phyloP scores from a whole-genome alignment of 1,140 invertebrate genomes.

The Meloidogyne exigua region DNA sequence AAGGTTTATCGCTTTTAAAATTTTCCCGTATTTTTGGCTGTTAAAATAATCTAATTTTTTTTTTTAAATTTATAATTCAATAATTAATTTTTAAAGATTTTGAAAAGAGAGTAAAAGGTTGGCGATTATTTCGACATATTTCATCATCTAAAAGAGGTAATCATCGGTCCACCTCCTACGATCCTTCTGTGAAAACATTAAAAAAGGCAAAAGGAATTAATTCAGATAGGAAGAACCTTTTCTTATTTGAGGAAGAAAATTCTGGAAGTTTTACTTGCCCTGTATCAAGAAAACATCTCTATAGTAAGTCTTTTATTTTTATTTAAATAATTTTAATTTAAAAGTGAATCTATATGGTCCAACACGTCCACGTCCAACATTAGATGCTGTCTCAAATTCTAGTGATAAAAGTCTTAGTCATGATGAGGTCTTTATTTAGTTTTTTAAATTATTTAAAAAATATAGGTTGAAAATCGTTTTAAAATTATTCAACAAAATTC shows the following conservation, averaged over 20 bases:
- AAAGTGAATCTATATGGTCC: conserved; percentile 23
- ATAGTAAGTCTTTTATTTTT: conserved; percentile 29
- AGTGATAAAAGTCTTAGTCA: conserved; percentile 24
- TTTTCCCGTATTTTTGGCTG: no score
- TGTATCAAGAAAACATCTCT: conserved; percentile 33
- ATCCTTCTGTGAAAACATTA: not conserved
- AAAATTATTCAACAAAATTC: conserved; percentile 40
- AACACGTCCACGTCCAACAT: conserved; percentile 20
- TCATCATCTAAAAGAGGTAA: not conserved
- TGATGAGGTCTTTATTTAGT: conserved; percentile 16
- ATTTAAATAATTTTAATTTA: not conserved
- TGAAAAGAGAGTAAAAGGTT: not conserved
- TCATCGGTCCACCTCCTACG: conserved; percentile 17
- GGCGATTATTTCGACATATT: not conserved
- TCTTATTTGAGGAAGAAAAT: not conserved
- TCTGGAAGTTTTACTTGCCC: conserved; percentile 30
- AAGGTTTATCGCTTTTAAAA: no score
- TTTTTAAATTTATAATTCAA: not conserved
- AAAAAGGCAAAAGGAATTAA: conserved; percentile 1
- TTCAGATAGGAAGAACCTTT: not conserved
- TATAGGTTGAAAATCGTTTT: conserved; percentile 33
- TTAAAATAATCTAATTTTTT: no score
- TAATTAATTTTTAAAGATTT: not conserved
- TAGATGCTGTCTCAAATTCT: conserved; percentile 35
- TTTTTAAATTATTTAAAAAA: conserved; percentile 10